Evolutionary conservation across 2,797 vertebrate genomes (phyloP).

Genomic region (Numenius phaeopus): DNA sequence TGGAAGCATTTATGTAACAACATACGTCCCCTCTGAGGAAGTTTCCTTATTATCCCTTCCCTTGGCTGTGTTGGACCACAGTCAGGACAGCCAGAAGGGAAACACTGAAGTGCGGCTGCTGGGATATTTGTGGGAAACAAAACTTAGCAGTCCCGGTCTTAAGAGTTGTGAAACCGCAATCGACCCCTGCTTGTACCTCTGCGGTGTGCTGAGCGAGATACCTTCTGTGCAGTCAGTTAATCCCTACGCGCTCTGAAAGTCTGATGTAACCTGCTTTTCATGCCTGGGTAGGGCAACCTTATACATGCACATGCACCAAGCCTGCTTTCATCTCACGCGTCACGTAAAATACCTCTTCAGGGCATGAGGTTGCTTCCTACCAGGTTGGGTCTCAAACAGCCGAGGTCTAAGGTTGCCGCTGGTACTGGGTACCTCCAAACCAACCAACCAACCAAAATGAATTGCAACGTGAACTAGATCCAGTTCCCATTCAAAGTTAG

Average conservation of each 20-base stretch:
- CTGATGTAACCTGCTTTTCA: neutral
- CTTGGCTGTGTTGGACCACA: accelerated
- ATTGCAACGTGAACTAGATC: neutral
- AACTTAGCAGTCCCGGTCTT: neutral
- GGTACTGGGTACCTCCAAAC: neutral
- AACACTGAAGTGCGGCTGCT: neutral
- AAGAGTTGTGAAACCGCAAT: neutral
- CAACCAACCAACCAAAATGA: neutral
- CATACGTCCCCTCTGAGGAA: neutral
- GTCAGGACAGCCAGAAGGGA: neutral
- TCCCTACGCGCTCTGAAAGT: accelerated
- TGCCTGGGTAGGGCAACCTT: neutral
- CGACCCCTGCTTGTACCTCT: neutral
- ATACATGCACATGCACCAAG: accelerated
- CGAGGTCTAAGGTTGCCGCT: neutral
- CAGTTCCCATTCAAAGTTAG: neutral
- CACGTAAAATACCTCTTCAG: neutral
- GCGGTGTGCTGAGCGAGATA: neutral
- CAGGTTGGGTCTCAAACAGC: neutral
- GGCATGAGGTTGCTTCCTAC: neutral
- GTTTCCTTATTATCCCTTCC: constrained; percentile 29
- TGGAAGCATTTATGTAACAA: constrained; percentile 64
- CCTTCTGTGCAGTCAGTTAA: neutral
- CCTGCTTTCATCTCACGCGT: neutral
- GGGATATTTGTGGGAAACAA: constrained; percentile 2